Percentiles rank a stretch among this genome's conserved stretches.
These are phyloP conservation scores for Elgaria multicarinata DNA, from an alignment of 2,113 vertebrate genomes.

Conservation along the genomic window DNA sequence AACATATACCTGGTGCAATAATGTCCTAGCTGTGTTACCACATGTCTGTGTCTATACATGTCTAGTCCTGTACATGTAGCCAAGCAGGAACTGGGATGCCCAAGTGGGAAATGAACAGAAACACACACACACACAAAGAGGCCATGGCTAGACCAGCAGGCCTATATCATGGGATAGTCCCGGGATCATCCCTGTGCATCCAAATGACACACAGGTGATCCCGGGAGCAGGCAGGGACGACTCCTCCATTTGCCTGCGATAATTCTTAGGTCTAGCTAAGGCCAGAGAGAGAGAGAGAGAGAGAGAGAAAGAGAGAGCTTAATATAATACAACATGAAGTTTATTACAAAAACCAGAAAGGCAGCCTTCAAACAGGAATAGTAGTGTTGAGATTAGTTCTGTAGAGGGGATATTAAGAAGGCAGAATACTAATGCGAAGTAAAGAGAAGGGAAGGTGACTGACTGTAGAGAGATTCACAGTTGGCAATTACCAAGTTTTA, in stretches of 20 bases:
- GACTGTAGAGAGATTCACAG: not conserved
- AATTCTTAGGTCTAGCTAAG: no score
- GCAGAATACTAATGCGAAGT: no score
- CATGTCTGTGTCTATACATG: not conserved
- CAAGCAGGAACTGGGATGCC: not conserved
- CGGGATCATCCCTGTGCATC: no score
- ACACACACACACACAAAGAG: not conserved
- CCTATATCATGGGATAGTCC: no score
- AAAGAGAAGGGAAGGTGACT: not conserved
- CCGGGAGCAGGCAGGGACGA: no score
- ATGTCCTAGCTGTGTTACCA: slow-evolving; percentile 21
- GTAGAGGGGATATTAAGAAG: not conserved
- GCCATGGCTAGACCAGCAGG: no score
- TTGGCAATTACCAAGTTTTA: not conserved
- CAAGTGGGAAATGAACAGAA: not conserved
- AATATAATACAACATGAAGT: not conserved
- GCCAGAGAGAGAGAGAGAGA: no score
- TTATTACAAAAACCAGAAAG: not conserved
- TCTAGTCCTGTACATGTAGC: not conserved
- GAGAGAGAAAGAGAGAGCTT: no score
- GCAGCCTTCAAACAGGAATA: not conserved
- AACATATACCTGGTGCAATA: slow-evolving; percentile 44
- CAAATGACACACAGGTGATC: no score
- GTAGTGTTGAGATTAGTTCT: not conserved
- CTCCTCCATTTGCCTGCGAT: no score